Evolutionary conservation across 2,113 vertebrate genomes (phyloP).

Genomic region (Marcusenius ussheri): DNA sequence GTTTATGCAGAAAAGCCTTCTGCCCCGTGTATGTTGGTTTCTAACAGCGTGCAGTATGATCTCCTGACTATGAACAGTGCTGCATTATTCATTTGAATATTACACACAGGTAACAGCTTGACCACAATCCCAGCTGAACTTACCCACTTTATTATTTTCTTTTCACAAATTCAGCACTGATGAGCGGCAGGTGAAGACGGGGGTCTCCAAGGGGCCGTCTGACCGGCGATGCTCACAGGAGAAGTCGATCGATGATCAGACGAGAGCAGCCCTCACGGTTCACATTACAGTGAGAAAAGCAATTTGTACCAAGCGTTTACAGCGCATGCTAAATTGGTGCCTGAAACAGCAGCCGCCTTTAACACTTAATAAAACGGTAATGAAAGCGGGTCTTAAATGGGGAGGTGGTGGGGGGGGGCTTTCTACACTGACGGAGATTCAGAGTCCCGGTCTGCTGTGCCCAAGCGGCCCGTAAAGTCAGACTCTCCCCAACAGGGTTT

Average conservation of each 20-base stretch:
- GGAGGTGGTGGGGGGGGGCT: neutral
- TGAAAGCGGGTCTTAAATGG: conserved; percentile 19
- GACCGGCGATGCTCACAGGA: neutral
- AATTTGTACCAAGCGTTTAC: conserved; percentile 56
- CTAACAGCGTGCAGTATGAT: neutral
- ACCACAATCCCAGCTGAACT: neutral
- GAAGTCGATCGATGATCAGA: conserved; percentile 8
- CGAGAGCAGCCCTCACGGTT: neutral
- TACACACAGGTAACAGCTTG: neutral
- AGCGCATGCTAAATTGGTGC: conserved; percentile 49
- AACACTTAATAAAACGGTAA: conserved; percentile 57
- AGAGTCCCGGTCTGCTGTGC: conserved; percentile 30
- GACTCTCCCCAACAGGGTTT: conserved; percentile 32
- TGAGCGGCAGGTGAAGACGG: neutral
- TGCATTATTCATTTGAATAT: neutral
- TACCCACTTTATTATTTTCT: neutral
- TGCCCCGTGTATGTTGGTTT: neutral
- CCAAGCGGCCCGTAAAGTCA: conserved; percentile 48
- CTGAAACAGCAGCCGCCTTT: conserved; percentile 48
- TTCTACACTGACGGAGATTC: neutral
- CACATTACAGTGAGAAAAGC: conserved; percentile 28
- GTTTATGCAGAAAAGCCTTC: neutral
- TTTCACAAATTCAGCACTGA: neutral
- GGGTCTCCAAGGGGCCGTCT: neutral
- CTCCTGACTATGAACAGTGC: neutral